Evolutionary conservation across 2,888 invertebrate genomes (phyloP), one percentile per base, ranked within the genome.

Genomic region (Leptarthrus brevirostris): DNA sequence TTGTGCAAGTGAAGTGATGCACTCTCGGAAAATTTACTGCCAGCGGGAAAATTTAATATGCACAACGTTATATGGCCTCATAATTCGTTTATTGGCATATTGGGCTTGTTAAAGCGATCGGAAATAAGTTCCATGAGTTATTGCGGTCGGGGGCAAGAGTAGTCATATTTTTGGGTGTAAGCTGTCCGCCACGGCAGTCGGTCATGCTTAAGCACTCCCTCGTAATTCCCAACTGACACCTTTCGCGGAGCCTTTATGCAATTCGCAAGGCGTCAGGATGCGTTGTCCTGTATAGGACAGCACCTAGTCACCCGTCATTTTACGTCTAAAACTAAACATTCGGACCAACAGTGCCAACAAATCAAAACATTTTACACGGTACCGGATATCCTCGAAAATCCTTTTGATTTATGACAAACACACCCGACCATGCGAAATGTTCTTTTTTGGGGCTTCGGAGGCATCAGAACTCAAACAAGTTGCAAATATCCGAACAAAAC

Each of bases 391-490:
- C 75, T 75, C 73, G 73, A 52, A 75, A 75, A 75, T 75, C 75
- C 75, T 75, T 74, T 75, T 75, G 75, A 75, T 75, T 75, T 75
- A 75, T 75, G 75, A 75, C 73, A 75, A 71, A 71, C 53, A 75
- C 75, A 75, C 75, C 49, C 69, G 52, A 69, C 69, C 69, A 52
- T 69, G 52, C 52, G 69, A 24, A 69, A 52, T 52, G 49, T 52
- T 30, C 30, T 69, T 69, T 69, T 69, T 69, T 69, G 52, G 69
- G 69, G 52, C 69, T 69, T 49, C 69, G 52, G 69, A 44, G 69
- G 52, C 52, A 52, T 49, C 69, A 40, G 53, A 72, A 58, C 72
- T 74, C 75, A 75, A 75, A 75, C 75, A 75, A 75, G 75, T 75
- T 74, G 72, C 74, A 75, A 75, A 75, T 75, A 74, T 75, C 74